Conservation (phyloP, 1,140 invertebrate species). For the Prorops nasuta region DNA sequence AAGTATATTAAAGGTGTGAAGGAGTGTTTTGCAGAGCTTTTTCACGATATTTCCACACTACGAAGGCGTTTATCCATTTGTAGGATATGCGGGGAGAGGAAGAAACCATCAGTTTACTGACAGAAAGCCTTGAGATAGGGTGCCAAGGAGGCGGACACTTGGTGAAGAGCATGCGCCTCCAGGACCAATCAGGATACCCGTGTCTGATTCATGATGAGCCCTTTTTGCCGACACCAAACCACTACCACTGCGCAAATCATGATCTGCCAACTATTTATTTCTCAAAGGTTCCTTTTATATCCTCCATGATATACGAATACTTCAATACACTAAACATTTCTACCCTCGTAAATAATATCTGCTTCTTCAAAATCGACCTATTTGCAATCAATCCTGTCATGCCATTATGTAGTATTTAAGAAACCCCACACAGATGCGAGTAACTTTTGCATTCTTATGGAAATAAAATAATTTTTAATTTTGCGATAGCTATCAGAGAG, state of each 20-base stretch:
- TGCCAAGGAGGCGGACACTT: slow-evolving; percentile 29
- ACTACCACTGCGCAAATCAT: slow-evolving; percentile 24
- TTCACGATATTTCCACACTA: slow-evolving; percentile 28
- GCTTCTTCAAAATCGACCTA: no score
- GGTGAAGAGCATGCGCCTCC: slow-evolving; percentile 25
- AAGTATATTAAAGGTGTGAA: slow-evolving; percentile 32
- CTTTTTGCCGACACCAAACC: slow-evolving; percentile 16
- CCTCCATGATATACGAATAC: no score
- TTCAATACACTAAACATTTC: no score
- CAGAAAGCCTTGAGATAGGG: slow-evolving; percentile 30
- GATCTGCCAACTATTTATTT: no score
- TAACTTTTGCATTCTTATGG: no score
- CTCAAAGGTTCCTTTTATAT: no score
- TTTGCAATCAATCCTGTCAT: no score
- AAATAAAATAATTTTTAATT: no score
- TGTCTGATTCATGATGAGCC: slow-evolving; percentile 20
- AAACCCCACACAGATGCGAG: no score
- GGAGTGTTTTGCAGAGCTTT: slow-evolving; percentile 36
- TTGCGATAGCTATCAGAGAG: no score
- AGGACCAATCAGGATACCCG: slow-evolving; percentile 21
- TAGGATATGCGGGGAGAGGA: slow-evolving; percentile 17
- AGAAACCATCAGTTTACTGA: slow-evolving; percentile 34
- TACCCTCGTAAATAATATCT: no score
- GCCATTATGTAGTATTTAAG: no score
- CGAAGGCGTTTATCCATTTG: slow-evolving; percentile 34